Base-by-base conservation (phyloP, 2,888 invertebrate genomes). In the Coenonympha glycerion region DNA sequence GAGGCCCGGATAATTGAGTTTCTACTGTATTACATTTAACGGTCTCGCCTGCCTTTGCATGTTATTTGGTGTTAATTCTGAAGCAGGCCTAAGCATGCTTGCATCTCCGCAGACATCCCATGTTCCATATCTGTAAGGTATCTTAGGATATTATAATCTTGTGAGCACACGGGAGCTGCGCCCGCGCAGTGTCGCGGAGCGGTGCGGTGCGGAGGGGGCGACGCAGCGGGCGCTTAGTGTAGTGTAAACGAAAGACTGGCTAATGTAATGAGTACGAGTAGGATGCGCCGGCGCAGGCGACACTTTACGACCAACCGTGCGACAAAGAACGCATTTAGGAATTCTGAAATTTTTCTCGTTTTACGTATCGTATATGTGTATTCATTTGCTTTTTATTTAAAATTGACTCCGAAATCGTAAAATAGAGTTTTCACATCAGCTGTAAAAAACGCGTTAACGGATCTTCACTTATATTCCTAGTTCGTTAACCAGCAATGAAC, bases 161-260 rank as follows among this genome's bases (percentile, higher is more conserved):
- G 1, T 15, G 11, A 39, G 9, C 8, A n/a, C n/a, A n/a, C n/a
- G n/a, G n/a, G n/a, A n/a, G n/a, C n/a, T n/a, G n/a, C n/a, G n/a
- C n/a, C n/a, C n/a, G n/a, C n/a, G n/a, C n/a, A n/a, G n/a, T n/a
- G n/a, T n/a, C n/a, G n/a, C n/a, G n/a, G n/a, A n/a, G 4, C n/a
- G n/a, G 24, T 5, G 18, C 19, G 15, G 15, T 8, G 22, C 13
- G 1, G 36, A 5, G 19, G 9, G 21, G 9, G 3, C 6, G 36
- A 26, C 26, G 31, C 24, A 2, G 42, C 31, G 47, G 36, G 48
- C 33, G 56, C 51, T 47, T 50, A 56, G 78, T 69, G 81, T 84
- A 83, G 79, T 73, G 81, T 68, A 84, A 85, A 77, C 81, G 84
- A 86, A 86, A 85, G 86, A 86, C 86, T 86, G 85, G 85, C 77